These are phyloP conservation scores for Lagenorhynchus albirostris DNA, from an alignment of 2,113 vertebrate genomes.

Conservation along the genomic window DNA sequence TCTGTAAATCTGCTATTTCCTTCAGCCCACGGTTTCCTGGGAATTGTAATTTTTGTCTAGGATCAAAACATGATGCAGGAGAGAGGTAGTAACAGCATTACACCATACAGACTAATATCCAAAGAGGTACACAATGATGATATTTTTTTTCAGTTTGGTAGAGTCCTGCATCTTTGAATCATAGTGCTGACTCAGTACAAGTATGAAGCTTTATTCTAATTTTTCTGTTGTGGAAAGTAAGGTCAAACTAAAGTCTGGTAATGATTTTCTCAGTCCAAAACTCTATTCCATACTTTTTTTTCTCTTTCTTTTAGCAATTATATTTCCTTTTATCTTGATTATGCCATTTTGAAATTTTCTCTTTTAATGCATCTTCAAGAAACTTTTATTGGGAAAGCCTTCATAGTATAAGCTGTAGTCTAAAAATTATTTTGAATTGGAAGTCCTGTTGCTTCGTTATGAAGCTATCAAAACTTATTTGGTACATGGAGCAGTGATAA, in stretches of 20 bases:
- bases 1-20: not conserved
- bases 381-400: not conserved
- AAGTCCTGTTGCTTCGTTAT: not conserved
- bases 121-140: not conserved
- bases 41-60: not conserved
- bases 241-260: not conserved
- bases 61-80: not conserved
- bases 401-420: not conserved
- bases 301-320: not conserved
- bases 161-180: not conserved
- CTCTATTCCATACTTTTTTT: not conserved
- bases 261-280: conserved; percentile 4
- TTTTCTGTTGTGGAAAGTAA: not conserved
- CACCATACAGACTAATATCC: not conserved
- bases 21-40: not conserved
- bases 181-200: not conserved
- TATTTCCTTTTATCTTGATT: not conserved
- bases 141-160: not conserved
- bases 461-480: not conserved
- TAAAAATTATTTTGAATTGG: not conserved
- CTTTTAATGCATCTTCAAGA: not conserved
- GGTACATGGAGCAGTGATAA: not conserved
- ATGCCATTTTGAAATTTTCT: not conserved
- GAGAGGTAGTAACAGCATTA: not conserved
- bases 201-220: not conserved